Conservation (phyloP, 2,888 invertebrate species). For the Dioctria rufipes region DNA sequence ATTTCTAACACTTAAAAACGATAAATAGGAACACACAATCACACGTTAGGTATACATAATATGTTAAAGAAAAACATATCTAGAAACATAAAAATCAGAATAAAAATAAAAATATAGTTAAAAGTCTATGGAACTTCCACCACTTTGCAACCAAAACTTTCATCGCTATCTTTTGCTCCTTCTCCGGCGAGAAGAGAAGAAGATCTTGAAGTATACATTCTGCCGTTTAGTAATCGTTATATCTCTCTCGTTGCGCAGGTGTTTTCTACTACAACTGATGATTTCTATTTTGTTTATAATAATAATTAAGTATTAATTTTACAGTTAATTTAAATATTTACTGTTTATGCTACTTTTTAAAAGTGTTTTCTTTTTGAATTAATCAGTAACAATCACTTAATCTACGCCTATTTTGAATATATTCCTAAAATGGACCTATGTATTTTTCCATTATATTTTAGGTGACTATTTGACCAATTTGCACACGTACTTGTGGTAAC, state of each 20-base stretch:
- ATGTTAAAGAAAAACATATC: too few species aligned
- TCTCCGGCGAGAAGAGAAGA: slow-evolving; percentile 20
- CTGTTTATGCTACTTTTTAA: neutral
- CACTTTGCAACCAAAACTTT: slow-evolving; percentile 21
- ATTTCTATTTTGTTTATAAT: slow-evolving; percentile 14
- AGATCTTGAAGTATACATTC: slow-evolving; percentile 3
- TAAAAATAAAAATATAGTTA: too few species aligned
- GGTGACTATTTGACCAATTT: neutral
- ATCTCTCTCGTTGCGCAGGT: slow-evolving; percentile 50
- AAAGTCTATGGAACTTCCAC: neutral
- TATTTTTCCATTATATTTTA: neutral
- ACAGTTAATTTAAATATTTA: slow-evolving; percentile 14
- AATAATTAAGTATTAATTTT: slow-evolving; percentile 11
- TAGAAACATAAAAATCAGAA: too few species aligned
- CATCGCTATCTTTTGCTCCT: neutral
- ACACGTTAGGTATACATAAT: neutral
- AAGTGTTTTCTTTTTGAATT: neutral
- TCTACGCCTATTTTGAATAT: slow-evolving; percentile 35
- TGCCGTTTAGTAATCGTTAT: slow-evolving; percentile 4
- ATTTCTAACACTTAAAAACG: slow-evolving; percentile 2
- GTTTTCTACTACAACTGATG: slow-evolving; percentile 19
- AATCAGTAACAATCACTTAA: slow-evolving; percentile 11
- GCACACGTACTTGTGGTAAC: neutral
- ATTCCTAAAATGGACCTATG: neutral
- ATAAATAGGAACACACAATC: neutral